Conservation (phyloP, 2,888 invertebrate species). For the Macropis europaea region DNA sequence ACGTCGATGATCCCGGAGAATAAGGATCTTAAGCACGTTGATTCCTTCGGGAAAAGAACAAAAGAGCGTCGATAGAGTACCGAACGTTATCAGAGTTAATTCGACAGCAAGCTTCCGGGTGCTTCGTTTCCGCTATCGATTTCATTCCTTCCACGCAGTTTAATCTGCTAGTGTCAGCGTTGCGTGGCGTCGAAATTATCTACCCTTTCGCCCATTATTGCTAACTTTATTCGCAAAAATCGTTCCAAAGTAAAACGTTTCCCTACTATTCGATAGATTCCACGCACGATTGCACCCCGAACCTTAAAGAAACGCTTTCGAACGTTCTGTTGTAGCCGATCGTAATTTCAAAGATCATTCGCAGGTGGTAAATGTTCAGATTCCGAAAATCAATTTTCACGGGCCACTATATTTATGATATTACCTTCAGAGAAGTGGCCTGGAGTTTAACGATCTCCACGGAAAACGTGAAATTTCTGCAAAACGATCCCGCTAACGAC, state of each 20-base stretch:
- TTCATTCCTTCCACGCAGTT: slow-evolving; percentile 36
- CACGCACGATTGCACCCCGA: no score
- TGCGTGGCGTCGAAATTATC: slow-evolving; percentile 24
- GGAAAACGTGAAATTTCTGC: slow-evolving; percentile 45
- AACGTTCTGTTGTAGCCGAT: no score
- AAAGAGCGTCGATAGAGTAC: background rate
- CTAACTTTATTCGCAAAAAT: slow-evolving; percentile 30
- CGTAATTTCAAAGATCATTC: no score
- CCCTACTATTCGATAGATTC: no score
- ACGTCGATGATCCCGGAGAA: no score
- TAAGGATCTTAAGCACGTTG: no score
- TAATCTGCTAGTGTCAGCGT: slow-evolving; percentile 38
- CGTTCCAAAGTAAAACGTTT: no score
- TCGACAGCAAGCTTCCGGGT: slow-evolving; percentile 32
- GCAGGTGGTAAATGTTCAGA: no score
- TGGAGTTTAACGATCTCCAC: background rate
- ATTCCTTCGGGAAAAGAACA: no score
- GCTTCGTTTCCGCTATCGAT: slow-evolving; percentile 34
- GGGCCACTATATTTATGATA: slow-evolving; percentile 28
- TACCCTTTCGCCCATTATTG: slow-evolving; percentile 28
- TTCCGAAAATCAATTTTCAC: slow-evolving; percentile 24
- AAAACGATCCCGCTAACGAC: slow-evolving; percentile 58
- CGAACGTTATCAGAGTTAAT: slow-evolving; percentile 27
- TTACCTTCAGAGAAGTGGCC: background rate
- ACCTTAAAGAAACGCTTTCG: no score